Evolutionary conservation across 2,888 invertebrate genomes (phyloP), one percentile per base, ranked within the genome.

Genomic region (Iphiclides podalirius): DNA sequence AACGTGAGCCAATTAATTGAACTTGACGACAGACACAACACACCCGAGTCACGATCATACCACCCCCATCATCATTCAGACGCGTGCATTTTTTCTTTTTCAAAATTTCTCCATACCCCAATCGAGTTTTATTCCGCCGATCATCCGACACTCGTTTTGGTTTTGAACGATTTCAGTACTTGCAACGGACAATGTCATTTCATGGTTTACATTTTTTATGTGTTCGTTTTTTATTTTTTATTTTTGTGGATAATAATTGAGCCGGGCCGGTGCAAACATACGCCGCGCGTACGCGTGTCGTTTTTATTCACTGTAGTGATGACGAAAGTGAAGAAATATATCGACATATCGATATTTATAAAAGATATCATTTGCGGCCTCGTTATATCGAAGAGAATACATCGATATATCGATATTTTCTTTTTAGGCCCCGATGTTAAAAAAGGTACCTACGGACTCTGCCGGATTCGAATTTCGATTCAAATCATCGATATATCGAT

Each of bases 1-100:
- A n/a, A n/a, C n/a, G n/a, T n/a, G n/a, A n/a, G n/a, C n/a, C n/a
- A n/a, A n/a, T n/a, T n/a, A n/a, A n/a, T n/a, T n/a, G n/a, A n/a
- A n/a, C n/a, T n/a, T n/a, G n/a, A n/a, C n/a, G n/a, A 74, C 76
- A 72, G 67, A 85, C 82, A 84, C 82, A 75, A 81, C 73, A 85
- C 85, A 85, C 79, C 74, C 68, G 61, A 75, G 65, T 67, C 75
- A 77, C 59, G 43, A 51, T 58, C 78, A 76, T 69, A 52, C 63
- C 78, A 74, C 63, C 55, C 49, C 47, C 67, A 68, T 63, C 64
- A 67, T 61, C 70, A 72, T 66, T 52, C 52, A 53, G 34, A 52
- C 56, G 53, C 50, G 39, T 47, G 9, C 9, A 31, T 11, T 52
- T 37, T 39, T 54, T 58, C 43, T 20, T 33, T 41, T 46, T 41